Evolutionary conservation across 2,888 invertebrate species (phyloP), one percentile per base, ranked within the genome.

Genomic region (Apantesis nais): DNA sequence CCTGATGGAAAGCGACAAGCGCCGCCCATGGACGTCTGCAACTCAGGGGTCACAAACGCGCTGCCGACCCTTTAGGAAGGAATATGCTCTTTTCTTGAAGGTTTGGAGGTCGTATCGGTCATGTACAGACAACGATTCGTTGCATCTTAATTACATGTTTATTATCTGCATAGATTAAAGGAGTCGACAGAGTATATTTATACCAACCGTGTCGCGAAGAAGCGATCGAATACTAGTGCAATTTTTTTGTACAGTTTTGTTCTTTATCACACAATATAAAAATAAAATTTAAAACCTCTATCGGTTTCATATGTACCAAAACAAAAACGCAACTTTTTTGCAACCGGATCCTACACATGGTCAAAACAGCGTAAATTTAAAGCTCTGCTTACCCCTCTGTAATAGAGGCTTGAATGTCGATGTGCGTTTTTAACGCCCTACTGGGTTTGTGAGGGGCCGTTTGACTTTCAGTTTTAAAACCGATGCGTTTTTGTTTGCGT

Each of bases 281-380:
- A 48, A 48, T 31, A 31, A 29, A 52, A 52, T 12, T 0, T 3
- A 12, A 52, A 12, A 55, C 25, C 55, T 39, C 16, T 39, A 62
- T 39, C 62, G 3, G 39, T 62, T 62, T 25, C 11, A 37, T 61
- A 34, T 19, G 8, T 41, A 63, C 25, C 29, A 63, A 44, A 44
- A 44, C 0, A 31, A 19, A 31, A 11, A 52, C n/a, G 14, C 39
- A 19, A 19, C 22, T 62, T 25, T 68, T 71, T 63, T 70, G 79
- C 66, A 84, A 83, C 74, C 67, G 69, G 78, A 86, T 79, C 78
- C 81, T 66, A 76, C 74, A 67, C 71, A 74, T 73, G 75, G 67
- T 82, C 76, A 81, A 82, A 83, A 78, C 75, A 72, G 82, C 85
- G 80, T 84, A 76, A 86, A 81, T 72, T 41, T 74, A 77, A 78